Evolutionary conservation across 2,888 invertebrate species (phyloP).

Genomic region (Lydus trimaculatus): DNA sequence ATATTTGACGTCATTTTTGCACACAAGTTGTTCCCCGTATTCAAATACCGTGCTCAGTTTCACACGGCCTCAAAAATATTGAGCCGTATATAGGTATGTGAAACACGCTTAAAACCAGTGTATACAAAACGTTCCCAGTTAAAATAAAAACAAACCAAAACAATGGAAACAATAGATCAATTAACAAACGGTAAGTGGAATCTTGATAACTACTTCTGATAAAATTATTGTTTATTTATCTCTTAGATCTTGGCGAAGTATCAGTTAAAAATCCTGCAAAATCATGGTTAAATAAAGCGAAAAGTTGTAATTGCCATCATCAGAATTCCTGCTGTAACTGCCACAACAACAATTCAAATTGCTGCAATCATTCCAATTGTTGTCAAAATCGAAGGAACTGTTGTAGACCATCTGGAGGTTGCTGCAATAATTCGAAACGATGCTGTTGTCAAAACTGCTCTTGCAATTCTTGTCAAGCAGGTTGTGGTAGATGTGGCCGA

Average conservation of each 20-base stretch:
- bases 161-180: slow-evolving; percentile 3
- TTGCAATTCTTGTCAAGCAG: not conserved
- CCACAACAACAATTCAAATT: too few relatives aligned
- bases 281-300: not conserved
- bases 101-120: not conserved
- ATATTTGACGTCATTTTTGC: not conserved
- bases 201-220: not conserved
- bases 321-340: not conserved
- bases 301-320: not conserved
- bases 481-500: not conserved
- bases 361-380: not conserved
- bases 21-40: not conserved
- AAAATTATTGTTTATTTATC: not conserved
- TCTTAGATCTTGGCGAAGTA: not conserved
- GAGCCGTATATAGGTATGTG: not conserved
- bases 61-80: not conserved
- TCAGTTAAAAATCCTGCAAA: not conserved
- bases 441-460: not conserved
- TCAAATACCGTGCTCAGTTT: not conserved
- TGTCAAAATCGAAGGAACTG: not conserved
- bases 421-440: not conserved
- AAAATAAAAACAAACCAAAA: slow-evolving; percentile 5
- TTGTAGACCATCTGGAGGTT: not conserved
- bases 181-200: slow-evolving; percentile 5
- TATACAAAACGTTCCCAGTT: not conserved